Evolutionary conservation across 2,888 invertebrate species (phyloP), one percentile per base, ranked within the genome.

Genomic region (Cheilosia scutellata): DNA sequence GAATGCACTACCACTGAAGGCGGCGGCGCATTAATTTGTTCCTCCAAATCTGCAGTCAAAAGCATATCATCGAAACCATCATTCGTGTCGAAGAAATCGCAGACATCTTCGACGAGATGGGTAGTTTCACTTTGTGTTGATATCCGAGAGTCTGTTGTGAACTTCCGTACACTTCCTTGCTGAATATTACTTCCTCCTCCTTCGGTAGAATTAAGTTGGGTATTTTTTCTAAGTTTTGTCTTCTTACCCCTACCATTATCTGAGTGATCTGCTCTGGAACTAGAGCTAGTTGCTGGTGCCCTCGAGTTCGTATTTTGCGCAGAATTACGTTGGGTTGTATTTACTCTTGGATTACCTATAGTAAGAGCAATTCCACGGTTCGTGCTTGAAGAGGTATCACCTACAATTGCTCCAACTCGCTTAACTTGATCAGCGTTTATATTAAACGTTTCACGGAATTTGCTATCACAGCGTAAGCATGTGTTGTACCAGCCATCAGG

Each of bases 401-500:
- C 51, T 0, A 92, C 91, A 82, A 92, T 92, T 13, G 89, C 87
- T 0, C 92, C 92, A 13, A 90, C 88, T 25, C 83, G 88, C 63
- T 91, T 92, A 0, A 92, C 91, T 37, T 88, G 88, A 31, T 92
- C 92, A 40, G 90, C 53, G 88, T 91, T 92, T 25, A 93, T 91
- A 72, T 92, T 89, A 9, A 93, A 92, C 0, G 90, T 88, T 71
- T 90, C 88, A 2, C 91, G 90, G 70, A 92, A 91, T 31, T 90
- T 89, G 2, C 78, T 79, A 87, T 93, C 93, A 79, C 93, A 93
- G 6, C 89, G 89, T 51, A 93, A 72, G 55, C 93, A 93, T 4
- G 90, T 91, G 76, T 89, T 91, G 77, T 92, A 93, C 89, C 90
- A 90, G 25, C 91, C 90, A 47, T 82, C 71, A 1, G 90, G 90